phyloP scores from a whole-genome alignment of 1,140 invertebrate genomes.

The Anthonomus grandis region DNA sequence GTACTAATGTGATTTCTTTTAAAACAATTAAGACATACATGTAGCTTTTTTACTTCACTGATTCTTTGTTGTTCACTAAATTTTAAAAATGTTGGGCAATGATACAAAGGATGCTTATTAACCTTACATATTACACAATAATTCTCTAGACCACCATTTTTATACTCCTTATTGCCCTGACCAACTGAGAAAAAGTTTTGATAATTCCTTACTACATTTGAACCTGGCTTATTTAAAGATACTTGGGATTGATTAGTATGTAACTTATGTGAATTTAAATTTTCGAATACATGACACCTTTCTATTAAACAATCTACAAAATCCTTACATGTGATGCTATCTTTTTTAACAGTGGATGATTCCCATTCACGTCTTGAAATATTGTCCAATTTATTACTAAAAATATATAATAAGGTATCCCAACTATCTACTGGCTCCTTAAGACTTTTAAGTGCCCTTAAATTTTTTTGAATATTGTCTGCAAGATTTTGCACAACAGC shows the following conservation, averaged over 20 bases:
- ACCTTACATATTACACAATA: neutral
- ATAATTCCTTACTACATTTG: neutral
- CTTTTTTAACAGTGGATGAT: neutral
- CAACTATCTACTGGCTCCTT: too few relatives aligned
- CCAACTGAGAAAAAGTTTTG: neutral
- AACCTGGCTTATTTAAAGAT: neutral
- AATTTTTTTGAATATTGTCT: slow-evolving; percentile 27
- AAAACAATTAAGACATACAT: too few relatives aligned
- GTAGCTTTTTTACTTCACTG: too few relatives aligned
- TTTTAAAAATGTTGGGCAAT: neutral
- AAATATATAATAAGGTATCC: slow-evolving; percentile 32
- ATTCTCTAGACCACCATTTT: neutral
- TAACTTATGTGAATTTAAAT: too few relatives aligned
- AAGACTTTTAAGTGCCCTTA: too few relatives aligned
- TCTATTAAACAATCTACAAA: neutral
- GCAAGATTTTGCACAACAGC: slow-evolving; percentile 13
- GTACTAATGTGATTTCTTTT: too few relatives aligned
- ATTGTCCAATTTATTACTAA: too few relatives aligned
- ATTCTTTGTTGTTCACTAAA: neutral
- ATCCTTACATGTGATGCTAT: neutral
- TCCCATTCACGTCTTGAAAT: neutral
- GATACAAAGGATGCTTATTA: neutral
- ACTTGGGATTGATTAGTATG: neutral
- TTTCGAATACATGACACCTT: neutral
- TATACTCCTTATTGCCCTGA: too few relatives aligned